These are phyloP conservation scores for Bucco capensis DNA, from an alignment of 2,113 vertebrate genomes.

Conservation along the genomic window DNA sequence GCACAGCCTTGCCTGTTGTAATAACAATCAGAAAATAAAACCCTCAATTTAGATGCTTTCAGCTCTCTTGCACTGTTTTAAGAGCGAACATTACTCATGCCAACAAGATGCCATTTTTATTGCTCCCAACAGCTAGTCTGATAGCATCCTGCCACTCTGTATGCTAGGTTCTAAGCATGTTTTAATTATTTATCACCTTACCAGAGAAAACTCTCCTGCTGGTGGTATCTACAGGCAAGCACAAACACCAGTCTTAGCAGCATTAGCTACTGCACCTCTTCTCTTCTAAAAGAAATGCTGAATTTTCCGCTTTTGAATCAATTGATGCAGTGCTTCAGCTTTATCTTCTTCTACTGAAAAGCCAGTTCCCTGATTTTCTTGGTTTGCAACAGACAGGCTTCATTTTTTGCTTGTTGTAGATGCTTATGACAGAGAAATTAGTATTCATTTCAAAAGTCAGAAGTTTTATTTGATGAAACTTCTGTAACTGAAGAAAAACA, in stretches of 20 bases:
- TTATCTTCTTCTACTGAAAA: constrained; percentile 30
- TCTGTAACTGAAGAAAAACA: background rate
- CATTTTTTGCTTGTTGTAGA: background rate
- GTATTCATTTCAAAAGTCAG: background rate
- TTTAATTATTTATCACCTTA: constrained; percentile 46
- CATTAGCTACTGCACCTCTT: background rate
- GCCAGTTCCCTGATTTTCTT: background rate
- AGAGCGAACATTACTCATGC: background rate
- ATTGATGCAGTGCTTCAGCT: background rate
- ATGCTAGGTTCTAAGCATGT: background rate
- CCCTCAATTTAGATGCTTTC: background rate
- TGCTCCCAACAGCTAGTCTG: background rate
- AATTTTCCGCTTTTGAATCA: background rate
- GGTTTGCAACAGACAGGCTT: background rate
- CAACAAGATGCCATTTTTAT: background rate
- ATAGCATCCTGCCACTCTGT: background rate
- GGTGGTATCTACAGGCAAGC: background rate
- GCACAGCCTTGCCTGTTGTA: background rate
- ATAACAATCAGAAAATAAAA: background rate
- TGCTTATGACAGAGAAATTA: background rate
- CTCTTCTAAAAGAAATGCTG: background rate
- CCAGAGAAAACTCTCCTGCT: background rate
- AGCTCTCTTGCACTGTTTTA: background rate
- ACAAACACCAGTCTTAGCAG: background rate
- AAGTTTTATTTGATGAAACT: background rate